Evolutionary conservation across 2,888 invertebrate species (phyloP), one percentile per base, ranked within the genome.

Genomic region (Eilema griseolum): DNA sequence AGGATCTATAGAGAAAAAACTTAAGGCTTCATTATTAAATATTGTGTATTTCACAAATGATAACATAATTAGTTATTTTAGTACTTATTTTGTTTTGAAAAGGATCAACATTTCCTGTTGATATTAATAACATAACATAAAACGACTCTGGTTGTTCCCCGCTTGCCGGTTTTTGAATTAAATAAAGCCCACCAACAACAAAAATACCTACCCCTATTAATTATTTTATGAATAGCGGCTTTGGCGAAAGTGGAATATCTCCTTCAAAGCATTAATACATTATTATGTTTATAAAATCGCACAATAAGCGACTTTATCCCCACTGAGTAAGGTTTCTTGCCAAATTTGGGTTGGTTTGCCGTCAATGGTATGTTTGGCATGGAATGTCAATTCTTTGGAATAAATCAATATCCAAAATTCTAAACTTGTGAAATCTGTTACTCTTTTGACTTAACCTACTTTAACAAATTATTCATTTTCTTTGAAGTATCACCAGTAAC

Each of bases 331-430:
- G n/a, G 52, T 52, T 52, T n/a, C 52, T 52, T 52, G 8, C n/a
- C 2, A 52, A 52, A n/a, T n/a, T n/a, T 52, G n/a, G 8, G n/a
- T 52, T 52, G 52, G n/a, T 52, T n/a, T 52, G n/a, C 10, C n/a
- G 24, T 59, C 57, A 26, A 59, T 26, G 14, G 57, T 24, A 2
- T 1, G 10, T 24, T 24, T 59, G 57, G 52, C n/a, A 52, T n/a
- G 52, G 52, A 65, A 31, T 56, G 65, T 56, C 31, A 52, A 56
- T 26, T 64, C 65, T 12, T 56, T 65, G 60, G 28, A 52, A 52
- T 52, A 52, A 52, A 52, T 52, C 52, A n/a, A 52, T 8, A n/a
- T 52, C n/a, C n/a, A 52, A 52, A 52, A 52, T 52, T 52, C n/a
- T n/a, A 52, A 52, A 52, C 8, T 52, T n/a, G n/a, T n/a, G 20